Base-by-base conservation (phyloP, 2,113 vertebrate species). In the Uria aalge region DNA sequence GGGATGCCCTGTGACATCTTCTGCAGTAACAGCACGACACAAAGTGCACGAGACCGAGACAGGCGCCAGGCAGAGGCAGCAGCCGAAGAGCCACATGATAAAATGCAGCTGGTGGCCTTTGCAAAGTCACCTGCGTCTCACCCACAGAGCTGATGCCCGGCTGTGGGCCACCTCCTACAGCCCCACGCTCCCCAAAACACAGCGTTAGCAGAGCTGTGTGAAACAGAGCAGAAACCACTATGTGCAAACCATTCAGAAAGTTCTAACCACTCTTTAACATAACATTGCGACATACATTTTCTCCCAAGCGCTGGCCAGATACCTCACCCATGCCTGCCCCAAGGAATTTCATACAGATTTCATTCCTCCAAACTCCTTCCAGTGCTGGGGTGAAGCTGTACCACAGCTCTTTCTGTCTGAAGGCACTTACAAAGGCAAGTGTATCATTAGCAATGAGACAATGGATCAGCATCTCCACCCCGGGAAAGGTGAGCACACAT, bases 121-220 rank as follows among this genome's bases (percentile, higher is more conserved):
- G 53, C 47, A 73, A 59, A 67, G 75, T 57, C 64, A 47, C 57
- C 56, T 12, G 26, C 2, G 1, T 15, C 38, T 45, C 50, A 40
- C 4, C 24, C 30, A 48, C 23, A 15, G 11, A 9, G 48, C 36
- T 27, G 24, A 40, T 24, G 34, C 29, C 38, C 1, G 0, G 41
- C 68, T 0, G 0, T 0, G 38, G 81, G 56, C 17, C 29, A 27
- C 75, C 62, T 57, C 75, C 41, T 3, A 6, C 55, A 43, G 74
- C 67, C 40, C 79, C 1, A 1, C 1, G 1, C 50, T n/a, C 56
- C 64, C 47, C 7, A 2, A n/a, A 16, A 29, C 1, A 3, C 63
- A 23, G 40, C 0, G 3, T 23, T 17, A 45, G 66, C 47, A 47
- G 29, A 53, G 74, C 53, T 19, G 60, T 53, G 68, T 18, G 60